These are phyloP conservation scores for Microcebus ravelobensis DNA, from an alignment of 2,113 vertebrate species.

Conservation along the genomic window DNA sequence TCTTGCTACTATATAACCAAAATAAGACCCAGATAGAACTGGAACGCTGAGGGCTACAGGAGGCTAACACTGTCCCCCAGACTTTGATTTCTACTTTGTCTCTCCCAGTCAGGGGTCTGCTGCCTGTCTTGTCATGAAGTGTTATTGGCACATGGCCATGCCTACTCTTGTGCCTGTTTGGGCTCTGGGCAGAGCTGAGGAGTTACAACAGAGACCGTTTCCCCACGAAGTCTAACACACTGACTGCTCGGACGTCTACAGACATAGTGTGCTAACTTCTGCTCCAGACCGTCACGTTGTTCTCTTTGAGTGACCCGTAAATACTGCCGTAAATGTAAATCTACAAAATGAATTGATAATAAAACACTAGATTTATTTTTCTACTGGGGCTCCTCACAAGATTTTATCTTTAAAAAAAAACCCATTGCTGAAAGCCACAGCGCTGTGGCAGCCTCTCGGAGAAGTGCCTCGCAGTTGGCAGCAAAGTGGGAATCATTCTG, in stretches of 20 bases:
- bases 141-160: not conserved
- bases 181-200: not conserved
- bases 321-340: not conserved
- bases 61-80: not conserved
- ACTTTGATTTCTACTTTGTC: not conserved
- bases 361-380: not conserved
- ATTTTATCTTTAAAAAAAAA: not conserved
- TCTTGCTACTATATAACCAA: not conserved
- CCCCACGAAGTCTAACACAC: not conserved
- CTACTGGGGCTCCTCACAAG: not conserved
- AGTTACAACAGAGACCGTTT: not conserved
- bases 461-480: not conserved
- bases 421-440: not conserved
- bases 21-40: not conserved
- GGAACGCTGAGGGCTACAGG: accelerated
- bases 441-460: no score
- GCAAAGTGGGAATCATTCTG: not conserved
- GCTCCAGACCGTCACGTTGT: not conserved
- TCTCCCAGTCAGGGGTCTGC: not conserved
- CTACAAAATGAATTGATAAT: not conserved
- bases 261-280: not conserved
- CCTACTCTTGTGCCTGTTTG: accelerated
- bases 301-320: not conserved
- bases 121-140: not conserved
- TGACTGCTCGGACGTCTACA: not conserved